Conservation (phyloP, 2,797 vertebrate genomes). For the Sus cebifrons region DNA sequence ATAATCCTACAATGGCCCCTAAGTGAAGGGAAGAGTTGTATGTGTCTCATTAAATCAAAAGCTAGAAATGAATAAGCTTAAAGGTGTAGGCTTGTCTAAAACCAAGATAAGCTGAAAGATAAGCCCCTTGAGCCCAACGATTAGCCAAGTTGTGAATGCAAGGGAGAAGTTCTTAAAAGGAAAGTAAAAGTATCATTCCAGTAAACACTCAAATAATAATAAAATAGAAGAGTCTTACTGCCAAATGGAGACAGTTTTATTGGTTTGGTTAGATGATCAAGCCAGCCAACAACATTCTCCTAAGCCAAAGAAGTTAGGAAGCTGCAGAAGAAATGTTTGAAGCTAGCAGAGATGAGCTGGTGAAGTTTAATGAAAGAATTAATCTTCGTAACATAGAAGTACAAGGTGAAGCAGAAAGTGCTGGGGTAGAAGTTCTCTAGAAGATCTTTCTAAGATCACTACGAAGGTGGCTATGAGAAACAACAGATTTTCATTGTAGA, state of each 20-base stretch:
- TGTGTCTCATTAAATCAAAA: neutral
- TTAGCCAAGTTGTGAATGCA: neutral
- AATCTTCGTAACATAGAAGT: neutral
- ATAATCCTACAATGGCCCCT: neutral
- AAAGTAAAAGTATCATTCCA: neutral
- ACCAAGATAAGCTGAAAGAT: neutral
- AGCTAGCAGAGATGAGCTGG: neutral
- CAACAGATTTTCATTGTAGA: neutral
- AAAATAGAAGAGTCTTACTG: neutral
- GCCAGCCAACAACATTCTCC: neutral
- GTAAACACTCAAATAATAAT: neutral
- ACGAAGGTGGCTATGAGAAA: neutral
- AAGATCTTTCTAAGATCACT: neutral
- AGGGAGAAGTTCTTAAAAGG: neutral
- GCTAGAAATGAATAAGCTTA: neutral
- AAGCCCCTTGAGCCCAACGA: neutral
- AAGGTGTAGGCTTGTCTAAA: neutral
- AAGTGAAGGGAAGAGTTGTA: neutral
- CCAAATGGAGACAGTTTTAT: neutral
- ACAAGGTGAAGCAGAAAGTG: neutral
- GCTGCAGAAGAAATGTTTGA: neutral
- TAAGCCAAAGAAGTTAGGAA: neutral
- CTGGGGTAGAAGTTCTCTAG: neutral
- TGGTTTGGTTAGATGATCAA: neutral
- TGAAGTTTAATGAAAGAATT: neutral